Conservation (phyloP, 2,888 invertebrate species). For the Aplocera efformata region DNA sequence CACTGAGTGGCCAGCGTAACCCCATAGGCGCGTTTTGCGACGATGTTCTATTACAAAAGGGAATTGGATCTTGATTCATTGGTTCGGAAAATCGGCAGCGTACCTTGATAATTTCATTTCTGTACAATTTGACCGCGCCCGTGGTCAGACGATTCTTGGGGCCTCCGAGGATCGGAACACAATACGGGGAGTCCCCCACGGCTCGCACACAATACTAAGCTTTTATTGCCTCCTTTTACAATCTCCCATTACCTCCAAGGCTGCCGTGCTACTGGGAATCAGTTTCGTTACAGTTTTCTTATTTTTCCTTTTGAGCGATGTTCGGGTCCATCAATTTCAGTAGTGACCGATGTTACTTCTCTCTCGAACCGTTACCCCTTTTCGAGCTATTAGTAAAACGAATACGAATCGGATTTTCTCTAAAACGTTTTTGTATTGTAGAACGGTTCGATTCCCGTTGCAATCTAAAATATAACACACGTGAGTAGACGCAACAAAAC, state of each 20-base stretch:
- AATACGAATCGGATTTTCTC: conserved; percentile 29
- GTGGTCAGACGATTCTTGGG: conserved; percentile 77
- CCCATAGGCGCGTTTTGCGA: conserved; percentile 74
- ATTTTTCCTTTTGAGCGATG: conserved; percentile 66
- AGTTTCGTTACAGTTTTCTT: conserved; percentile 73
- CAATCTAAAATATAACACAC: conserved; percentile 28
- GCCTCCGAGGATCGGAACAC: conserved; percentile 71
- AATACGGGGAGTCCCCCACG: conserved; percentile 75
- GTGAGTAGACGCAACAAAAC: conserved; percentile 18
- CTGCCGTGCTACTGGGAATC: conserved; percentile 70
- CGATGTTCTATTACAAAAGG: conserved; percentile 81
- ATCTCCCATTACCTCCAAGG: conserved; percentile 78
- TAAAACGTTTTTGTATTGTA: conserved; percentile 21
- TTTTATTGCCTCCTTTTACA: conserved; percentile 80
- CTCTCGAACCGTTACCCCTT: conserved; percentile 36
- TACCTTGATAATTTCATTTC: conserved; percentile 82
- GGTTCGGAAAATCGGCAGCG: conserved; percentile 81
- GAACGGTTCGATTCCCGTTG: conserved; percentile 23
- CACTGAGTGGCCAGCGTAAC: conserved; percentile 74
- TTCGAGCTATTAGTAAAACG: conserved; percentile 36
- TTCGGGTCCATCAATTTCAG: conserved; percentile 59
- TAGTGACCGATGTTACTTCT: conserved; percentile 47
- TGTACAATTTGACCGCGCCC: conserved; percentile 80
- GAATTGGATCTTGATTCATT: conserved; percentile 81
- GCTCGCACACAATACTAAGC: conserved; percentile 78